These are phyloP conservation scores for Pycnonotus jocosus DNA, from an alignment of 2,113 vertebrate genomes.

Conservation along the genomic window DNA sequence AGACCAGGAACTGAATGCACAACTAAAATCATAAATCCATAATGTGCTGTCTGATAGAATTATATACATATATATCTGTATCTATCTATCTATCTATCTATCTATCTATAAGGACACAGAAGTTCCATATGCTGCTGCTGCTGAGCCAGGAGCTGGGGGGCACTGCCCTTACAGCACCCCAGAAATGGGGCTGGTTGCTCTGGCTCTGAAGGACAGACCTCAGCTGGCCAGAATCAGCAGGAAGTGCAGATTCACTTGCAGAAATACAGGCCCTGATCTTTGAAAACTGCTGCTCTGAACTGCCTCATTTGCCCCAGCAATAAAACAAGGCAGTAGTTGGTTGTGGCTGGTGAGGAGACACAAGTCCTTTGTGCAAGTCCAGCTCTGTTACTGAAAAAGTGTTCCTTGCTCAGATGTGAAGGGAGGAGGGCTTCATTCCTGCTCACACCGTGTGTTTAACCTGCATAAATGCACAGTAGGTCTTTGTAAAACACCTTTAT, in stretches of 20 bases:
- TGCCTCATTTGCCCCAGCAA: background rate
- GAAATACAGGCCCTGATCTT: background rate
- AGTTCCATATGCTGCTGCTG: background rate
- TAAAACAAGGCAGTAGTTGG: background rate
- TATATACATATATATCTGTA: no score
- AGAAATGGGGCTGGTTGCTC: background rate
- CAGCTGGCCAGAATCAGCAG: background rate
- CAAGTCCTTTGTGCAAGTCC: accelerated
- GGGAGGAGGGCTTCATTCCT: background rate
- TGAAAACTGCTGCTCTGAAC: background rate
- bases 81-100: no score
- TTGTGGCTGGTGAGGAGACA: background rate
- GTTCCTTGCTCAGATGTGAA: background rate
- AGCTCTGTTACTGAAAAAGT: background rate
- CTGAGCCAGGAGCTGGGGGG: background rate
- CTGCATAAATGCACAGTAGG: background rate
- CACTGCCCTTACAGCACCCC: background rate
- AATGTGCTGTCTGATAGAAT: background rate
- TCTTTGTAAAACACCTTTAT: background rate
- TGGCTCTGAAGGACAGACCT: background rate
- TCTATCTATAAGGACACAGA: background rate
- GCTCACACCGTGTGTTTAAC: background rate
- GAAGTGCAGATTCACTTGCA: background rate
- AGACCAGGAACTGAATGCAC: background rate
- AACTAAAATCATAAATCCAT: background rate